A percentile compares a stretch with the other conserved stretches of the same genome.
phyloP scores from a whole-genome alignment of 2,888 invertebrate species.

The Thymelicus sylvestris region DNA sequence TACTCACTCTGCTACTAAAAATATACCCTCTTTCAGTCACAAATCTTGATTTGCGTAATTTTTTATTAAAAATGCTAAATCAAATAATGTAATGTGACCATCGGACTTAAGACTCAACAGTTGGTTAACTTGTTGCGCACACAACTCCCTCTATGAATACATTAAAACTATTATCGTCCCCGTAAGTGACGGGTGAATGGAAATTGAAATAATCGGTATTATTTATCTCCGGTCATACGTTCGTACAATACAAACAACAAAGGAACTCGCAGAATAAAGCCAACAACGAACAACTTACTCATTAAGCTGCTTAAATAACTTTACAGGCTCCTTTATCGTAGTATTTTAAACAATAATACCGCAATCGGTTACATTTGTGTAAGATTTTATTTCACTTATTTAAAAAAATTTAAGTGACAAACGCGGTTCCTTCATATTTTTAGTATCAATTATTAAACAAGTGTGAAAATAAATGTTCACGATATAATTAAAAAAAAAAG shows the following conservation, averaged over 20 bases:
- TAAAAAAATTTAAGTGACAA: too few species aligned
- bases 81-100: conserved; percentile 47
- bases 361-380: too few species aligned
- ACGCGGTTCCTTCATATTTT: too few species aligned
- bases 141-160: conserved; percentile 63
- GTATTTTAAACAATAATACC: neutral
- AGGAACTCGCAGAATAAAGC: conserved; percentile 4
- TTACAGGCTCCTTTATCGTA: neutral
- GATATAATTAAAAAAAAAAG: too few species aligned
- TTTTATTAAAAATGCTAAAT: conserved; percentile 36
- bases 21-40: conserved; percentile 20
- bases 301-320: neutral
- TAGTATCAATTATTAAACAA: too few species aligned
- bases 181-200: conserved; percentile 44
- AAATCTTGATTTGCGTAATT: conserved; percentile 24
- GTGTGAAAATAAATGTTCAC: too few species aligned
- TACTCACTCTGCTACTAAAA: neutral
- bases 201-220: conserved; percentile 42
- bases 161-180: conserved; percentile 59
- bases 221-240: conserved; percentile 35
- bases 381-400: too few species aligned
- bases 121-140: conserved; percentile 80
- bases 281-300: neutral
- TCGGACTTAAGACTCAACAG: conserved; percentile 71
- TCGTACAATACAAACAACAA: conserved; percentile 24